Percentiles rank a stretch among this genome's conserved stretches.
phyloP scores from a whole-genome alignment of 2,888 invertebrate genomes.

The Urechis unicinctus region DNA sequence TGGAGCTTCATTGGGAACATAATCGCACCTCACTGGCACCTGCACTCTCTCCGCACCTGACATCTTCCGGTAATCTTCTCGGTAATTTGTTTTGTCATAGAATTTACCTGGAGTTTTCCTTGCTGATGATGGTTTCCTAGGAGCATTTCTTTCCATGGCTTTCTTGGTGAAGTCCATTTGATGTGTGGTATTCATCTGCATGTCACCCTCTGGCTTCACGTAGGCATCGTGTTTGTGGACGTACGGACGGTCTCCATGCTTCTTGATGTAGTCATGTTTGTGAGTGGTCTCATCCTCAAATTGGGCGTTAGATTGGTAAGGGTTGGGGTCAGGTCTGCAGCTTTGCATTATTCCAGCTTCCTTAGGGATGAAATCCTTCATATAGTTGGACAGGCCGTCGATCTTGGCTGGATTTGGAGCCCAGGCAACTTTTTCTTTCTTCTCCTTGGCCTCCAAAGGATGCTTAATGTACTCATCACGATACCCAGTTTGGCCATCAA shows the following conservation, averaged over 20 bases:
- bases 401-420: conserved; percentile 33
- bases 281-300: conserved; percentile 46
- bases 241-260: conserved; percentile 30
- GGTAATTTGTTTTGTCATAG: conserved; percentile 49
- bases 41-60: conserved; percentile 23
- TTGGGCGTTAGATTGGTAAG: conserved; percentile 42
- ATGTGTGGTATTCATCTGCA: conserved; percentile 43
- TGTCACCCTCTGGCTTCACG: conserved; percentile 36
- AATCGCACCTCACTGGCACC: conserved; percentile 29
- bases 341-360: conserved; percentile 26
- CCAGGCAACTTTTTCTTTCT: conserved; percentile 32
- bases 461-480: conserved; percentile 42
- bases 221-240: conserved; percentile 35
- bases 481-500: conserved; percentile 46
- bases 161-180: conserved; percentile 38
- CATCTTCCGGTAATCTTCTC: conserved; percentile 35
- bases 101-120: conserved; percentile 36
- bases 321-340: conserved; percentile 41
- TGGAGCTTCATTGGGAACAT: conserved; percentile 39
- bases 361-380: conserved; percentile 31
- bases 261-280: conserved; percentile 19
- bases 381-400: conserved; percentile 41
- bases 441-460: conserved; percentile 31
- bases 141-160: conserved; percentile 25
- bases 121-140: conserved; percentile 32